Evolutionary conservation across 2,113 vertebrate species (phyloP).

Genomic region (Chunga burmeisteri): DNA sequence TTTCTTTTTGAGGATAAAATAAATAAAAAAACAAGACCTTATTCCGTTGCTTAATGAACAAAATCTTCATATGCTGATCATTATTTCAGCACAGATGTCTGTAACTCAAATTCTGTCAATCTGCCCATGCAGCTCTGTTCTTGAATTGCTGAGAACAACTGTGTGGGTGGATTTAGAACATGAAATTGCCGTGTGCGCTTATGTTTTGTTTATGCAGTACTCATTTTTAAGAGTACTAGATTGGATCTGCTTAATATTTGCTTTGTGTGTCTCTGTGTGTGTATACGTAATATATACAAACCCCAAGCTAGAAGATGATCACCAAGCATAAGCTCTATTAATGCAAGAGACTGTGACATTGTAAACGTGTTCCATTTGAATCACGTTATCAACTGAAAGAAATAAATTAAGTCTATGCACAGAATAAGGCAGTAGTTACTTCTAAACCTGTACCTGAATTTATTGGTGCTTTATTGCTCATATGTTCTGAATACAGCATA

Average conservation of each 20-base stretch:
- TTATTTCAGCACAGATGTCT: constrained; percentile 72
- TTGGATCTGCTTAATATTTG: constrained; percentile 67
- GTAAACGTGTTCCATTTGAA: background rate
- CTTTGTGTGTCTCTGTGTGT: background rate
- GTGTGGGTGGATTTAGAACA: constrained; percentile 77
- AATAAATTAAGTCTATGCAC: background rate
- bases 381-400: background rate
- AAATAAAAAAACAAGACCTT: constrained; percentile 8
- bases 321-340: constrained; percentile 29
- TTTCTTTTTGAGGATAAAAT: constrained; percentile 32
- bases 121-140: constrained; percentile 72
- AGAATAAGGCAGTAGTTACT: background rate
- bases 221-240: constrained; percentile 65
- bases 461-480: background rate
- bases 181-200: constrained; percentile 72
- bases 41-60: constrained; percentile 17
- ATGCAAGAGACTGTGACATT: background rate
- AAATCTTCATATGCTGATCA: constrained; percentile 38
- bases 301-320: background rate
- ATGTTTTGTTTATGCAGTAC: constrained; percentile 74
- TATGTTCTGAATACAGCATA: background rate
- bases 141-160: constrained; percentile 74
- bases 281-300: background rate
- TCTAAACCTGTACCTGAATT: background rate
- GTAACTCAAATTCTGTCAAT: constrained; percentile 62